A percentile compares a stretch with the other conserved stretches of the same genome.
These are phyloP conservation scores for Gila orcuttii DNA, from an alignment of 2,113 vertebrate species.

Conservation along the genomic window DNA sequence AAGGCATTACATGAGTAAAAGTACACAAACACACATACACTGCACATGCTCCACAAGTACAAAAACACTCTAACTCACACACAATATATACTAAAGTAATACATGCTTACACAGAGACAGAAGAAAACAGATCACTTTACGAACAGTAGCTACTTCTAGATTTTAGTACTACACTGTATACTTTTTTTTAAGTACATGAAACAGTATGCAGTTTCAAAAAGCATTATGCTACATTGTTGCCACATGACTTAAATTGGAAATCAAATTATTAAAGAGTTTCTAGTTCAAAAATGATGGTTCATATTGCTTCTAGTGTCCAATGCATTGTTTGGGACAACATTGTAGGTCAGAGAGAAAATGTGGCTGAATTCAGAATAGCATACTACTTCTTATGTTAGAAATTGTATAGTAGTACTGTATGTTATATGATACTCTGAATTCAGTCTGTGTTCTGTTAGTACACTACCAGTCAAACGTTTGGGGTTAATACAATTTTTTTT, in stretches of 20 bases:
- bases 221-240: background rate
- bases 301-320: background rate
- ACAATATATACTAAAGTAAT: background rate
- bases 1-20: background rate
- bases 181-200: background rate
- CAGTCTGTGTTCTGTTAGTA: no score
- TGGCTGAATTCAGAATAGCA: no score
- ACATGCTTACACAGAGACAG: background rate
- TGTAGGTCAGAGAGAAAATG: no score
- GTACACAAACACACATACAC: slow-evolving; percentile 17
- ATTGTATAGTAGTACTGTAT: no score
- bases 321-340: no score
- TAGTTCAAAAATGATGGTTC: background rate
- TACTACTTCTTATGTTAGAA: no score
- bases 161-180: background rate
- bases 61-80: background rate
- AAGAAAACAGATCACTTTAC: background rate
- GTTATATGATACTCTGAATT: no score
- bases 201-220: background rate
- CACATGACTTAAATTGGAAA: background rate
- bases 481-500: no score
- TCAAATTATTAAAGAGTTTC: background rate
- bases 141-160: background rate
- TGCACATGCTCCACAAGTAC: slow-evolving; percentile 17
- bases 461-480: no score